These are phyloP conservation scores for Oceanodroma leucorhoa DNA, from an alignment of 2,797 vertebrate species.

Conservation along the genomic window DNA sequence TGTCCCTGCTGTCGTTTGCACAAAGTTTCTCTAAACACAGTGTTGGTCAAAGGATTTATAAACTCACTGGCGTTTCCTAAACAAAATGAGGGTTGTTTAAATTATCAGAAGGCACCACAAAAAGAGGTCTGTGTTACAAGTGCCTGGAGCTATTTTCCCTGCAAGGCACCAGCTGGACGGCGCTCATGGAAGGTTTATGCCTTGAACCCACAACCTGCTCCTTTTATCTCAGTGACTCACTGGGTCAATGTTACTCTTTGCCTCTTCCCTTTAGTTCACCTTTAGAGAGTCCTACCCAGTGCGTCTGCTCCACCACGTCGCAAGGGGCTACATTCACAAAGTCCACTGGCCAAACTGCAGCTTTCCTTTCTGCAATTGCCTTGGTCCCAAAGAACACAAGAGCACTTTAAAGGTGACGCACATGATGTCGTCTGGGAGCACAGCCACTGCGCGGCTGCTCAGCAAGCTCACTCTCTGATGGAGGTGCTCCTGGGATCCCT, in stretches of 20 bases:
- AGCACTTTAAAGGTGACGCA: not conserved
- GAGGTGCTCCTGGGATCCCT: not conserved
- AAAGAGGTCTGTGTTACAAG: not conserved
- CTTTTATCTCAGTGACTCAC: not conserved
- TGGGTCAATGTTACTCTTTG: too few relatives aligned
- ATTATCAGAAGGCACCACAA: not conserved
- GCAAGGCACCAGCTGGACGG: not conserved
- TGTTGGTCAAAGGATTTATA: not conserved
- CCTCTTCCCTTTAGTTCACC: not conserved
- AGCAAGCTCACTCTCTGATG: too few relatives aligned
- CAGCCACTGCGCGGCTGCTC: not conserved
- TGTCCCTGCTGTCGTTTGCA: not conserved
- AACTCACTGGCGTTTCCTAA: not conserved
- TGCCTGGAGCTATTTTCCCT: not conserved
- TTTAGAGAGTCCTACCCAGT: too few relatives aligned
- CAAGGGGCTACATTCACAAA: not conserved
- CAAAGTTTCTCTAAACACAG: not conserved
- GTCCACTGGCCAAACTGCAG: not conserved
- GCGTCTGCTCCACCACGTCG: not conserved
- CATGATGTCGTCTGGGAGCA: fast-evolving
- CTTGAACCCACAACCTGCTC: not conserved
- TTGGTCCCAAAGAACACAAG: not conserved
- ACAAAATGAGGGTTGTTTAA: not conserved
- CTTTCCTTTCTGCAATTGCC: not conserved
- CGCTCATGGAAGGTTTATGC: not conserved